Percentiles rank a stretch among this genome's conserved stretches.
Conservation (phyloP, 2,797 vertebrate genomes). For the Ambastaia sidthimunki region DNA sequence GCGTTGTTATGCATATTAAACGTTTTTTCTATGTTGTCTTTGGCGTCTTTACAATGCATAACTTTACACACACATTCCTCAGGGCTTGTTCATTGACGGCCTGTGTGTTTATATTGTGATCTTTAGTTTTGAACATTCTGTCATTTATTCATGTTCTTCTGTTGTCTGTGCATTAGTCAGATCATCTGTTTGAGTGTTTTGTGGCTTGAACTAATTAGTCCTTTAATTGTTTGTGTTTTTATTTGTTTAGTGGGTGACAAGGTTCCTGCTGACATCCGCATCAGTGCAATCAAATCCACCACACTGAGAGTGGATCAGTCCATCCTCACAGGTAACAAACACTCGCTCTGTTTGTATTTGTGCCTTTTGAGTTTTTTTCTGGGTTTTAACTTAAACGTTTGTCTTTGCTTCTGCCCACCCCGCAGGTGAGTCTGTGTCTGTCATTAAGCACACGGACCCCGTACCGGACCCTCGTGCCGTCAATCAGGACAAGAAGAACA, state of each 20-base stretch:
- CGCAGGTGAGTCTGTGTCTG: constrained; percentile 93
- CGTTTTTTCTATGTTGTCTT: not conserved
- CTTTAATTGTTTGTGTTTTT: not conserved
- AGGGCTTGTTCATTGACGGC: not conserved
- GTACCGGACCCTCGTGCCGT: constrained; percentile 97
- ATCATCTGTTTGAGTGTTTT: too few species aligned
- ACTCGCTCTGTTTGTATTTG: not conserved
- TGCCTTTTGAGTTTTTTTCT: not conserved
- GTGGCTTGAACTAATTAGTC: not conserved
- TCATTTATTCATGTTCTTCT: too few species aligned
- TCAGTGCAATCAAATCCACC: constrained; percentile 97
- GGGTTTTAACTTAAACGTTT: not conserved
- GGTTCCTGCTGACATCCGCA: constrained; percentile 96
- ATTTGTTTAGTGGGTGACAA: constrained; percentile 91
- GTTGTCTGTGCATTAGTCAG: too few species aligned
- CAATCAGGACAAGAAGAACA: constrained; percentile 99
- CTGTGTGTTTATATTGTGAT: too few species aligned
- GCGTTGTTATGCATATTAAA: not conserved
- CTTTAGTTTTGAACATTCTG: too few species aligned
- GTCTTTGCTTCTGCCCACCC: not conserved
- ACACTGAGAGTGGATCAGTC: constrained; percentile 97
- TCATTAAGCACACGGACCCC: constrained; percentile 98
- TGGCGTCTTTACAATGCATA: too few species aligned
- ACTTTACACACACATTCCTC: not conserved
- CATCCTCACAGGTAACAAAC: constrained; percentile 90